Conservation (phyloP, 2,113 vertebrate genomes). For the Catharus fuscescens region DNA sequence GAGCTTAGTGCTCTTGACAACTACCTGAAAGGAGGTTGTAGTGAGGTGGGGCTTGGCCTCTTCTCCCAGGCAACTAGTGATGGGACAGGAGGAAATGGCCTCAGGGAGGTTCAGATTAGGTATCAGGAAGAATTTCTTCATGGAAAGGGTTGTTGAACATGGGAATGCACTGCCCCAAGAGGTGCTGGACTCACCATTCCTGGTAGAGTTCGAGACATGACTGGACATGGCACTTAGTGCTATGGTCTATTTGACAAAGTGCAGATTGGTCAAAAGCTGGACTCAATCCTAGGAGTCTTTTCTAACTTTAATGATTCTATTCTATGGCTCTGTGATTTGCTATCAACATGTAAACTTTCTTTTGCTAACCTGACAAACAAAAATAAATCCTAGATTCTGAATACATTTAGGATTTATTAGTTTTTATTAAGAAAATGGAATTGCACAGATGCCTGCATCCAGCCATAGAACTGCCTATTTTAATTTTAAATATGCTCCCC, state of each 20-base stretch:
- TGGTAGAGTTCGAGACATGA: rapidly evolving
- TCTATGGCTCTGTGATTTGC: neutral
- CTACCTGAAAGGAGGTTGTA: neutral
- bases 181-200: neutral
- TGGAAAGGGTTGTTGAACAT: neutral
- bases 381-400: neutral
- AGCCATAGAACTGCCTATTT: neutral
- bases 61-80: neutral
- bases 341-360: neutral
- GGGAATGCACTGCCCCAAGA: neutral
- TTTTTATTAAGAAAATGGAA: neutral
- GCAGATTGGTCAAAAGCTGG: neutral
- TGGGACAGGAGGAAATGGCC: neutral
- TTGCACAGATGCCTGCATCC: neutral
- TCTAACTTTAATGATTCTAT: neutral
- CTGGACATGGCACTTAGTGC: too few relatives aligned
- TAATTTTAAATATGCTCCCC: neutral
- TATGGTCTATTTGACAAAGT: neutral
- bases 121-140: neutral
- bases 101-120: neutral
- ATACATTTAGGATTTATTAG: neutral
- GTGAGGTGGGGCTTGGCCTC: neutral
- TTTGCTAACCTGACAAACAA: neutral
- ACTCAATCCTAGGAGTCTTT: neutral
- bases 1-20: neutral